Conservation (phyloP, 2,113 vertebrate genomes). For the Labrus mixtus region DNA sequence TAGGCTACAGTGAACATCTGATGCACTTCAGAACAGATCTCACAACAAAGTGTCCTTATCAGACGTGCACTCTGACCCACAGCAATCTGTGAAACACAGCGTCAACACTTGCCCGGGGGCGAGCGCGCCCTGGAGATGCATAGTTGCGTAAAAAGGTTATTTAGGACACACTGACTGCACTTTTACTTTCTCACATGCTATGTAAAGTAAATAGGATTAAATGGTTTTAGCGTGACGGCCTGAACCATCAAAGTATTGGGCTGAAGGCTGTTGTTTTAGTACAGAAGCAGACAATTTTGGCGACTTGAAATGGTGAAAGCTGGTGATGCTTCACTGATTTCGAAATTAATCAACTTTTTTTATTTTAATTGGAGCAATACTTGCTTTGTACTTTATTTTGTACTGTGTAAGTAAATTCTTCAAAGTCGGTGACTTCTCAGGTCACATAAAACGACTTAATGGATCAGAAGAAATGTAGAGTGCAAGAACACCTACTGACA, state of each 20-base stretch:
- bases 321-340: slow-evolving; percentile 7
- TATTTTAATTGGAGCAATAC: background rate
- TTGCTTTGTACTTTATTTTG: background rate
- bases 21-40: slow-evolving; percentile 17
- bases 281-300: slow-evolving; percentile 15
- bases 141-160: slow-evolving; percentile 36
- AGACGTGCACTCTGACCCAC: slow-evolving; percentile 38
- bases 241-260: slow-evolving; percentile 27
- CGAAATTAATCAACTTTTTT: background rate
- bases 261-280: slow-evolving; percentile 14
- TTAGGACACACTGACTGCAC: slow-evolving; percentile 48
- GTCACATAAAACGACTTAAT: too few relatives aligned
- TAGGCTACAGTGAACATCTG: slow-evolving; percentile 20
- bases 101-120: slow-evolving; percentile 21
- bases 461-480: background rate
- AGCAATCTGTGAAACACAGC: slow-evolving; percentile 4
- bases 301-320: slow-evolving; percentile 16
- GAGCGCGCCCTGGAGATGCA: slow-evolving; percentile 26
- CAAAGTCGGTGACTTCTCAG: too few relatives aligned
- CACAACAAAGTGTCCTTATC: slow-evolving; percentile 52
- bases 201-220: slow-evolving; percentile 69
- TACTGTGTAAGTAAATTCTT: too few relatives aligned
- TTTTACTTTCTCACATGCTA: slow-evolving; percentile 65
- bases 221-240: slow-evolving; percentile 46
- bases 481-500: background rate